These are phyloP conservation scores for Philaethria dido DNA, from an alignment of 2,888 invertebrate species.

Conservation along the genomic window DNA sequence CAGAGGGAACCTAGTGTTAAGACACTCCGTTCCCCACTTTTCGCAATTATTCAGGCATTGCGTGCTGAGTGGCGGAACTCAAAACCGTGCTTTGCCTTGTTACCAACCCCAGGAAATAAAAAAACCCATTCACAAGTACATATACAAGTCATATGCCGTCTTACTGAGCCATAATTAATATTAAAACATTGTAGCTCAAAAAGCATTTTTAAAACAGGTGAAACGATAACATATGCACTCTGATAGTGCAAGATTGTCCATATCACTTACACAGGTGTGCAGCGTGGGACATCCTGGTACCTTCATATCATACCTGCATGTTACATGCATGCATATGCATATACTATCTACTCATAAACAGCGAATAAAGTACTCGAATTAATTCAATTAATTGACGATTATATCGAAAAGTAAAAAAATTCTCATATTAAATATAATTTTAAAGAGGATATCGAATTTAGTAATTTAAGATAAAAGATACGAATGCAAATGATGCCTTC, in stretches of 20 bases:
- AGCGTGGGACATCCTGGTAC: constrained; percentile 6
- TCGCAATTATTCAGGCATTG: no score
- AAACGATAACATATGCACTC: background rate
- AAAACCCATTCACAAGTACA: no score
- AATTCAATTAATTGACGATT: constrained; percentile 3
- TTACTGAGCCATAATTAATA: background rate
- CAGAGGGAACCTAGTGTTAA: no score
- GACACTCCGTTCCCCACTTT: no score
- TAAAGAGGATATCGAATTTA: constrained; percentile 22
- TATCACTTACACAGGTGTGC: background rate
- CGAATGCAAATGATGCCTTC: constrained; percentile 38
- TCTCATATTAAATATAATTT: constrained; percentile 7
- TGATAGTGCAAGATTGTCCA: background rate
- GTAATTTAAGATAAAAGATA: constrained; percentile 38
- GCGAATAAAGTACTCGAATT: background rate
- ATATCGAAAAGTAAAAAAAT: background rate
- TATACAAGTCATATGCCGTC: no score
- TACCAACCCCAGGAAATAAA: no score
- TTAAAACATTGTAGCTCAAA: background rate
- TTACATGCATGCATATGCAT: background rate
- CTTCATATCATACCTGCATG: no score
- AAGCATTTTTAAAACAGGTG: background rate
- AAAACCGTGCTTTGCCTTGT: no score
- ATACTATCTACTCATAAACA: constrained; percentile 2
- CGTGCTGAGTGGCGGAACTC: no score